Percentiles rank a stretch among this genome's conserved stretches.
These are phyloP conservation scores for Nomada lathburiana DNA, from an alignment of 2,888 invertebrate species.

Conservation along the genomic window DNA sequence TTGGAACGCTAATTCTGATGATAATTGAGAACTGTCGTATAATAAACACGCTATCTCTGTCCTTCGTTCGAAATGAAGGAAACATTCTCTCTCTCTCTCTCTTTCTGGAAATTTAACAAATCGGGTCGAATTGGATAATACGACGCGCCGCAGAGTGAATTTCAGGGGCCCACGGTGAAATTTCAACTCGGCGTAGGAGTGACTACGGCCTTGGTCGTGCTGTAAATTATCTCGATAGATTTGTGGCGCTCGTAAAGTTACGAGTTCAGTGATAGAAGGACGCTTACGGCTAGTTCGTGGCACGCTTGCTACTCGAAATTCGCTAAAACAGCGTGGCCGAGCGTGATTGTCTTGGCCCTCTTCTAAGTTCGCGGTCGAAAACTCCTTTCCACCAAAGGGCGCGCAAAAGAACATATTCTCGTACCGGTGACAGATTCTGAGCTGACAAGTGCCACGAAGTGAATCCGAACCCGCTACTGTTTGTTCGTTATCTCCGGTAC, in stretches of 20 bases:
- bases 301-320: neutral
- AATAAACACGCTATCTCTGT: no score
- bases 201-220: slow-evolving; percentile 6
- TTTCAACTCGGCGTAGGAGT: slow-evolving; percentile 35
- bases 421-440: no score
- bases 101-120: neutral
- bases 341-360: no score
- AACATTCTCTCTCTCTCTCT: no score
- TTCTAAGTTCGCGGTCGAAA: neutral
- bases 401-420: no score
- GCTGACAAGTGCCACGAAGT: neutral
- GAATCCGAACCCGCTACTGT: neutral
- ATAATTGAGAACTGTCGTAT: no score
- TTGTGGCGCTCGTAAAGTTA: slow-evolving; percentile 46
- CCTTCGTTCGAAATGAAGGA: no score
- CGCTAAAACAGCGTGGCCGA: neutral
- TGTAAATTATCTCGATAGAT: slow-evolving; percentile 54
- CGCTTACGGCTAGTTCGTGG: slow-evolving; percentile 18
- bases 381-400: neutral
- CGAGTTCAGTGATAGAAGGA: slow-evolving; percentile 60
- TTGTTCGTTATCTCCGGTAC: slow-evolving; percentile 22
- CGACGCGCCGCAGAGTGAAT: neutral
- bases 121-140: neutral
- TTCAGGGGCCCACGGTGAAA: neutral
- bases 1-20: neutral